Evolutionary conservation across 2,888 invertebrate genomes (phyloP), one percentile per base, ranked within the genome.

Genomic region (Pherbina coryleti): DNA sequence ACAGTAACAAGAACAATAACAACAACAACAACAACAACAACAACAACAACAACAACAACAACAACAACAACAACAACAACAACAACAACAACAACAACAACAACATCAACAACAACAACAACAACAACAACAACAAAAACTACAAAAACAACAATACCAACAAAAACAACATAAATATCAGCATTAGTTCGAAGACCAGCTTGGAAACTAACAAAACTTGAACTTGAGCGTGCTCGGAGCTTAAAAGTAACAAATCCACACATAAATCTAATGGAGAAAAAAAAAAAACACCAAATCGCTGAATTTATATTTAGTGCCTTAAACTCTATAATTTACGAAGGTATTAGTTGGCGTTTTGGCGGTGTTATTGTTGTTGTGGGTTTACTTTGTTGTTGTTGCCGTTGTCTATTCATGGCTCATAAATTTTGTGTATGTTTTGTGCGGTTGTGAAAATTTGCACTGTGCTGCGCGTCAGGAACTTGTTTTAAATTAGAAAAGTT

Each of bases 401-500:
- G 34, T 49, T 31, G 53, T 57, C 11, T 62, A n/a, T 73, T 60
- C 53, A 55, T 34, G 69, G 49, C 51, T 49, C 69, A 69, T 69
- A 69, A 69, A 69, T 69, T 69, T 8, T 8, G 2, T 69, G 51
- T 28, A 28, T 69, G 69, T 44, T 44, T 19, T 44, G n/a, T 44
- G 44, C 14, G 67, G 37, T 66, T 28, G 64, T 49, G n/a, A 44
- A 19, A 19, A 9, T 67, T 28, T 37, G 22, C 49, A n/a, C 44
- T 25, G 22, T 25, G 67, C 2, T 22, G 44, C 67, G 67, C 22
- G 19, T 14, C 5, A 22, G 7, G 44, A 44, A 67, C 67, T 49
- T 44, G 67, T 67, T 67, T 44, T 8, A 49, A 49, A 67, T 67
- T 67, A 67, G 64, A 67, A 67, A 28, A 67, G 67, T 67, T 67